Evolutionary conservation across 2,888 invertebrate genomes (phyloP), one percentile per base, ranked within the genome.

Genomic region (Timandra comae): DNA sequence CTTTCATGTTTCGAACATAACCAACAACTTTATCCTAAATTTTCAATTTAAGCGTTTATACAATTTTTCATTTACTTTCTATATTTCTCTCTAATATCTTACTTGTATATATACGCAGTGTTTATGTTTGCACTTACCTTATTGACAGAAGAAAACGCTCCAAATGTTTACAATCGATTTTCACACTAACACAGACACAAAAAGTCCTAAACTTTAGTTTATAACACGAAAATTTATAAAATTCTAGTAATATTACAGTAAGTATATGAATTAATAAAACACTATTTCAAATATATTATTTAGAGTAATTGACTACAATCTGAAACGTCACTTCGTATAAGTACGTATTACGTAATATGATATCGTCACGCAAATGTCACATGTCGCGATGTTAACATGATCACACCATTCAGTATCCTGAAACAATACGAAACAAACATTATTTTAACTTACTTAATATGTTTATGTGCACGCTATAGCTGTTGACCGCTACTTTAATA

Each of bases 311-410:
- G 63, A 60, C 56, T 62, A 54, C 50, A 52, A 63, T 63, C 56
- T 48, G 58, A 48, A 42, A 45, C 48, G 47, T 52, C 43, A 45
- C 46, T 49, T 40, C 43, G 37, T 36, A n/a, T n/a, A n/a, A n/a
- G n/a, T n/a, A n/a, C n/a, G n/a, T n/a, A n/a, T 30, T 29, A 24
- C 47, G 43, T 54, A 53, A 53, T 51, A 50, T 35, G 38, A 42
- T 56, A 58, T 38, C 34, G 63, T 54, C 69, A 73, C 73, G 74
- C 70, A 67, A 73, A 74, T 74, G 73, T 65, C 73, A 70, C 55
- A 50, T 41, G 49, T 12, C 49, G 46, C 46, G 48, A 52, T 51
- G 55, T 46, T 48, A 48, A 56, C 53, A 52, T 52, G 46, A 49
- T 46, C 49, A 43, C 47, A 36, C 35, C 43, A 32, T 37, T 41